phyloP scores from a whole-genome alignment of 2,888 invertebrate genomes.

The Rhimphoctona megacephalus region DNA sequence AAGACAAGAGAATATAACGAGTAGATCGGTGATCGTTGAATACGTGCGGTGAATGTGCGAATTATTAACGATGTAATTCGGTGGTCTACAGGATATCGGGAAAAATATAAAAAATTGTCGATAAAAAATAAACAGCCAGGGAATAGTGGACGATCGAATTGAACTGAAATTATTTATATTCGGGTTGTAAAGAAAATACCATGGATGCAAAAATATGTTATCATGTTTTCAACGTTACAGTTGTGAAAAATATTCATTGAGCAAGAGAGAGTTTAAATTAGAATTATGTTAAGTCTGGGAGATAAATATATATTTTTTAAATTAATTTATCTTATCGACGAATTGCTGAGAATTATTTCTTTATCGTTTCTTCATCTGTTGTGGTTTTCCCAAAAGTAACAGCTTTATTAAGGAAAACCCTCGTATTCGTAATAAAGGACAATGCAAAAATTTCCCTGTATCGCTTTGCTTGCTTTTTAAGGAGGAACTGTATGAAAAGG shows the following conservation, averaged over 20 bases:
- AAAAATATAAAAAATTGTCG: background rate
- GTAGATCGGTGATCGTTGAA: conserved; percentile 49
- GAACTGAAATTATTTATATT: background rate
- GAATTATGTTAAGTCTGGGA: background rate
- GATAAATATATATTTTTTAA: background rate
- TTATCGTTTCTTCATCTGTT: background rate
- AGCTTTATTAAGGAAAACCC: background rate
- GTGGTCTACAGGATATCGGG: background rate
- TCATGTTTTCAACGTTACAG: background rate
- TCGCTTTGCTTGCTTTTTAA: background rate
- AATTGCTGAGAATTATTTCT: background rate
- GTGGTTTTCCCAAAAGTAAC: background rate
- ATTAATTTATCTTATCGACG: background rate
- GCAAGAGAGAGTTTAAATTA: background rate
- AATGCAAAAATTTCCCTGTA: background rate
- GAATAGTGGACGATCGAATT: background rate
- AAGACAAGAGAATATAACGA: conserved; percentile 26
- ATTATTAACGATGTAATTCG: conserved; percentile 49
- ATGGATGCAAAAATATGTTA: background rate
- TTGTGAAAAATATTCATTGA: background rate
- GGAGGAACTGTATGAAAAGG: background rate
- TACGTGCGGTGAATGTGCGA: conserved; percentile 39
- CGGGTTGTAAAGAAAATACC: background rate
- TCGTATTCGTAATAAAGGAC: background rate
- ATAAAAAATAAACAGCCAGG: background rate